Evolutionary conservation across 2,113 vertebrate species (phyloP), one percentile per base, ranked within the genome.

Genomic region (Odontophorus gujanensis): DNA sequence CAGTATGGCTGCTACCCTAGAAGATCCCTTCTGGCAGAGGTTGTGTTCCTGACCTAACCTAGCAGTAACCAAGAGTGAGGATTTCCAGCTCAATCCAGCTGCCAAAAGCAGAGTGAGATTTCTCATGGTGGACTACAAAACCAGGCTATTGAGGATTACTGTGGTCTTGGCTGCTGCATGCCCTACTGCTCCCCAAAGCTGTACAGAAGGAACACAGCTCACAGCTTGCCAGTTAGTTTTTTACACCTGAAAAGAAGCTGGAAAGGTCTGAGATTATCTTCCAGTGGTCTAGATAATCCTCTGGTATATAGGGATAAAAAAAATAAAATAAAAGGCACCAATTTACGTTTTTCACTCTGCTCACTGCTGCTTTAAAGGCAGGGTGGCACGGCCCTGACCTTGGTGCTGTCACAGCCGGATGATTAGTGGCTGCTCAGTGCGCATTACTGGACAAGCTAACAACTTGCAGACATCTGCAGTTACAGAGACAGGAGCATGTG

Each of bases 381-480:
- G 1, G 16, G 9, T 6, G 2, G 50, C 71, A 85, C 43, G 72
- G 72, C 51, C 50, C 34, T 88, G 81, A 90, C 85, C 78, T 85
- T 91, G 75, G 34, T 93, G 71, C 59, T 80, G 72, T 89, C 76
- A 26, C 40, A 12, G 38, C 15, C 0, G 3, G 42, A 34, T 87
- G 38, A 92, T 94, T 58, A 38, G 43, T 40, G 81, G 69, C 58
- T 78, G 51, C 76, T 95, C 48, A 86, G 28, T 26, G 72, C 48
- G 57, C 65, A 63, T 78, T 89, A 81, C 67, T 85, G 87, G 91
- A 73, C 47, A 21, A 3, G 20, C 81, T 92, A 72, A 91, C 72
- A 66, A 88, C 79, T 91, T 93, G 91, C 79, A 81, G 85, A 84
- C 69, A n/a, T 94, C 55, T 89, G 92, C 94, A 93, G 72, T 57